Conservation (phyloP, 2,888 invertebrate species). For the Leucania comma region DNA sequence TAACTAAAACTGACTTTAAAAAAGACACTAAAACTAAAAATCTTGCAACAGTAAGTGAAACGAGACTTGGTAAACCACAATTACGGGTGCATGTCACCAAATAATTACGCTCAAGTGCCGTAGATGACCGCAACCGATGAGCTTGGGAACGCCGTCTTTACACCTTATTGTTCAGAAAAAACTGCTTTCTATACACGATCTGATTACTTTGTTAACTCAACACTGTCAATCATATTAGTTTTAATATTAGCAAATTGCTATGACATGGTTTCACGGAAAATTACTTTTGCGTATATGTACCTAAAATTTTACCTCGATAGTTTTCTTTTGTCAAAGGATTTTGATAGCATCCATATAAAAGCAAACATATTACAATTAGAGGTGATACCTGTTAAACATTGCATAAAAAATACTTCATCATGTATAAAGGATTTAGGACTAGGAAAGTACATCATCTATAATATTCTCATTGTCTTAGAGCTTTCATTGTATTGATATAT, state of each 20-base stretch:
- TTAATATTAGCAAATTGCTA: constrained; percentile 8
- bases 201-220: constrained; percentile 49
- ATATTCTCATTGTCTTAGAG: no score
- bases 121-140: constrained; percentile 63
- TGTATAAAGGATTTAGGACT: no score
- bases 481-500: no score
- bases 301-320: neutral
- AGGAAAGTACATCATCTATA: no score
- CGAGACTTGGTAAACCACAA: constrained; percentile 58
- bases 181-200: constrained; percentile 52
- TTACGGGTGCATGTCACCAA: constrained; percentile 75
- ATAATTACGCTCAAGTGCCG: constrained; percentile 75
- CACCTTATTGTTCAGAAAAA: constrained; percentile 58
- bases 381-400: no score
- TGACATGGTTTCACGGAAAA: constrained; percentile 12
- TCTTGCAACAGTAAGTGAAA: constrained; percentile 51
- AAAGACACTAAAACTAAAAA: neutral
- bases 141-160: constrained; percentile 61
- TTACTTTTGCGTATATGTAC: neutral
- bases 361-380: no score
- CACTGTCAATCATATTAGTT: constrained; percentile 12
- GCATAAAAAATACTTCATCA: no score
- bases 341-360: no score
- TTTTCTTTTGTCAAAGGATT: no score
- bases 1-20: neutral